These are phyloP conservation scores for Drosophila gunungcola DNA, from an alignment of 1,140 invertebrate species.

Conservation along the genomic window DNA sequence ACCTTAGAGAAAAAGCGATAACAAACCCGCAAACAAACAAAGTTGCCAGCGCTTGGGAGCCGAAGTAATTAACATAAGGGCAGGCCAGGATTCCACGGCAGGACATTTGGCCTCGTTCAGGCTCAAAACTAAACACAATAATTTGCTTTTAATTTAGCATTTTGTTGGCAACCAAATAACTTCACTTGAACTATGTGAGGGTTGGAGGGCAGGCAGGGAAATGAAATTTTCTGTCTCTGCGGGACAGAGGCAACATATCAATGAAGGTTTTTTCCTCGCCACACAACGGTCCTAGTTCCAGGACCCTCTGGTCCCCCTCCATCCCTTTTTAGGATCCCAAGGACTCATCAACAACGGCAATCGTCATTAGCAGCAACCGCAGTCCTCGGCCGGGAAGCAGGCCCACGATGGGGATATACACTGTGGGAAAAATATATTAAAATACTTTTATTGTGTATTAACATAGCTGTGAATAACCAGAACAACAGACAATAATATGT, in stretches of 20 bases:
- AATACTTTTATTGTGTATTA: too few relatives aligned
- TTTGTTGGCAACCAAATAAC: slow-evolving; percentile 65
- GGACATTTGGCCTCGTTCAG: slow-evolving; percentile 34
- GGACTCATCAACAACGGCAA: slow-evolving; percentile 67
- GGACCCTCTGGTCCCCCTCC: background rate
- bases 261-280: slow-evolving; percentile 52
- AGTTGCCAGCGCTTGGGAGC: slow-evolving; percentile 28
- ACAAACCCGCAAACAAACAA: slow-evolving; percentile 50
- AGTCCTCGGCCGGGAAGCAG: slow-evolving; percentile 12
- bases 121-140: slow-evolving; percentile 67
- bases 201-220: slow-evolving; percentile 20
- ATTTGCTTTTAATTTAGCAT: slow-evolving; percentile 79
- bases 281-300: slow-evolving; percentile 13
- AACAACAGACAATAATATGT: too few relatives aligned
- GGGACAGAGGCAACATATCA: slow-evolving; percentile 63
- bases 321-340: slow-evolving; percentile 11
- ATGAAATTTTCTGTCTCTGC: slow-evolving; percentile 59
- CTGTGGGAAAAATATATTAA: background rate
- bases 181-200: slow-evolving; percentile 66
- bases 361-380: slow-evolving; percentile 78
- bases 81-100: slow-evolving; percentile 34
- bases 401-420: background rate
- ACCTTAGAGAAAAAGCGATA: slow-evolving; percentile 45
- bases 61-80: slow-evolving; percentile 57
- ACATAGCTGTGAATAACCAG: too few relatives aligned